Conservation (phyloP, 2,113 vertebrate species). For the Petroica traversi region DNA sequence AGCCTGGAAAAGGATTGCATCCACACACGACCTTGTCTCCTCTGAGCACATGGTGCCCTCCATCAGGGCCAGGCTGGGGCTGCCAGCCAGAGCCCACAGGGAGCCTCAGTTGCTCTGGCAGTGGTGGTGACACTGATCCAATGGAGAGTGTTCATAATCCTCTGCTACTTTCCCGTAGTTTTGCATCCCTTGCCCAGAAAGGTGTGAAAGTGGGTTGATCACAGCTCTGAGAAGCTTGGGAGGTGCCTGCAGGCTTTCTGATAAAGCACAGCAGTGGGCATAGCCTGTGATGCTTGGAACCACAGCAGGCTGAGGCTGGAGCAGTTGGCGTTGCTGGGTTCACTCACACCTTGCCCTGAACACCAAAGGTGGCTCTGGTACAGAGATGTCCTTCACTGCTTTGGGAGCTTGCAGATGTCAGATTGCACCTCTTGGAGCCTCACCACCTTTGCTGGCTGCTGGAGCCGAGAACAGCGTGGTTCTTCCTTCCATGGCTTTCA, state of each 20-base stretch:
- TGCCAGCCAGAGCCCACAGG: not conserved
- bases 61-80: not conserved
- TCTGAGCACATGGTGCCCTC: not conserved
- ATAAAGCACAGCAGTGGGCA: not conserved
- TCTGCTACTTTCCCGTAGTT: not conserved
- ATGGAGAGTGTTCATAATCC: not conserved
- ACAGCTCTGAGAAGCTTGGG: not conserved
- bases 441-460: not conserved
- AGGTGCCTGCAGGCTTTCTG: not conserved
- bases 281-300: not conserved
- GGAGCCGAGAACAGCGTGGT: not conserved
- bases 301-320: not conserved
- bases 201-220: not conserved
- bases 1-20: not conserved
- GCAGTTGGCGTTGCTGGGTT: not conserved
- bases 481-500: not conserved
- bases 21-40: not conserved
- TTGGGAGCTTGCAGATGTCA: not conserved
- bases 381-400: not conserved
- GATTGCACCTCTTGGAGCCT: not conserved
- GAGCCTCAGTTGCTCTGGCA: not conserved
- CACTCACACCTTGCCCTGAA: not conserved
- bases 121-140: not conserved
- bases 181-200: not conserved
- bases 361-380: not conserved